Evolutionary conservation across 2,888 invertebrate species (phyloP), one percentile per base, ranked within the genome.

Genomic region (Sussaba pulchella): DNA sequence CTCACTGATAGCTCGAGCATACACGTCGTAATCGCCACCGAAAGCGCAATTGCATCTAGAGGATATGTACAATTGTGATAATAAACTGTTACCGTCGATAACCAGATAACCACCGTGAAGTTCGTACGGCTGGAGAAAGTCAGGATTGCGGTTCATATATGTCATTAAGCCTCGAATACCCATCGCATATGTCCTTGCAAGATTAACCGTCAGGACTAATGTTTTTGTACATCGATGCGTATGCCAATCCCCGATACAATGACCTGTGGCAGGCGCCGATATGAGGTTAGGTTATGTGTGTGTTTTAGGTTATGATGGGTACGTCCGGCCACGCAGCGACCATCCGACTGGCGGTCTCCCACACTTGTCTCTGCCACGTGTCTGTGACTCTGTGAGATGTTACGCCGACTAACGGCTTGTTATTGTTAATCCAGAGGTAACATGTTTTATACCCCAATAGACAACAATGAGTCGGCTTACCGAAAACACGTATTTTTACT

Each of bases 1-100:
- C 63, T 94, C 93, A 45, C 93, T 92, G 0, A 96, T 93, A 14
- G 93, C 93, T 8, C 94, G 92, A n/a, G 95, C 95, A 90, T 94
- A 97, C 82, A 94, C 95, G 87, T 97, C 96, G 88, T 97, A 97
- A 90, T 98, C 97, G 0, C 98, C 98, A 1, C 97, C 97, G 90
- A 97, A 98, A 2, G 96, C 95, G 59, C 95, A 95, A 86, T 94
- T 94, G 79, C 94, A 94, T 82, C 94, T 94, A 69, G 95, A 93
- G 26, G 94, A 92, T 84, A 93, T 92, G 88, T 96, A 97, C 1
- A 97, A 89, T 86, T 96, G 95, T 26, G 95, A 95, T 52, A 95
- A 95, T 64, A 98, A 90, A 88, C 95, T 96, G 88, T 96, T 95
- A 0, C 98, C 98, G 92, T 98, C 98, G 59, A 98, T 95, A 1